Evolutionary conservation across 2,888 invertebrate genomes (phyloP), one percentile per base, ranked within the genome.

Genomic region (Andrena trimmerana): DNA sequence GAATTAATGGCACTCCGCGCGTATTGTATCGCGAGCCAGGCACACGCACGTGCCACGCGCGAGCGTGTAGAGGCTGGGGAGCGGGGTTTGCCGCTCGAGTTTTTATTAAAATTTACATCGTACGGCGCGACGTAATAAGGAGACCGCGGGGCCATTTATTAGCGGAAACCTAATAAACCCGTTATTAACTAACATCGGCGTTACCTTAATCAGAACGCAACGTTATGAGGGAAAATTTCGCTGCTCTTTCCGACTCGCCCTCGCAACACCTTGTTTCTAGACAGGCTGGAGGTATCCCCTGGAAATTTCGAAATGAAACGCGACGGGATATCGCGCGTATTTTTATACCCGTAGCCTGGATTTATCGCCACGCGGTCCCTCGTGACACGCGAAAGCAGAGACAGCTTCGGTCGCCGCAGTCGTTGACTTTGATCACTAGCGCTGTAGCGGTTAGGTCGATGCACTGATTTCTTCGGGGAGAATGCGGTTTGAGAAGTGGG

Each of bases 81-180:
- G 48, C 65, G 66, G 31, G 71, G 24, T 4, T 4, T 8, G 72
- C 59, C 67, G 63, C 66, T 20, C 52, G 80, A 60, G 70, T 88
- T 89, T 88, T 88, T 88, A 88, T 88, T 88, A 80, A 86, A 88
- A 89, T 88, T 83, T 80, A 78, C 78, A 78, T 75, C 68, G 57
- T 54, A 57, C 57, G 31, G 42, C 27, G 59, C 79, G 48, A 36
- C 31, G 78, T 82, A 88, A 87, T 86, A 84, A 86, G 79, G 31
- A 80, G 63, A 84, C 76, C 71, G 20, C 60, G 50, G 72, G 59
- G 8, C 54, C 73, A 78, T 86, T 84, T 84, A 82, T 87, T 86
- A 89, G 62, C 59, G 69, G 63, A 36, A 75, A 78, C 72, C 79
- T 76, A 84, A 84, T 87, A 87, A 88, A 84, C 76, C 57, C 52